phyloP scores from a whole-genome alignment of 2,797 vertebrate species.

The Acrocephalus scirpaceus region DNA sequence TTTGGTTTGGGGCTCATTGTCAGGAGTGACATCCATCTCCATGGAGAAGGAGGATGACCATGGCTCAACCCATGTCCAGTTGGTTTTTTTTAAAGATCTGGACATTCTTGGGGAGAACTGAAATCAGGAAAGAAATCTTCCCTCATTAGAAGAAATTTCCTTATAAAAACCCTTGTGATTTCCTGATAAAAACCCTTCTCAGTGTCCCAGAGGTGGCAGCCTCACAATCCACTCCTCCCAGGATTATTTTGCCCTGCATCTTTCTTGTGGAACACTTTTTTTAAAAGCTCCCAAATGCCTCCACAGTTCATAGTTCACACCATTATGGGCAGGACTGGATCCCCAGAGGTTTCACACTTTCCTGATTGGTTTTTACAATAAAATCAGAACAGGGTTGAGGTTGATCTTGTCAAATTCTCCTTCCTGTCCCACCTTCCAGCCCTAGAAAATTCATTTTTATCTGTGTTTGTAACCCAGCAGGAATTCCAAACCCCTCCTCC shows the following conservation, averaged over 20 bases:
- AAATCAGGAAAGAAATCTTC: neutral
- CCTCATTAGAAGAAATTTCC: neutral
- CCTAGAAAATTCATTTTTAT: neutral
- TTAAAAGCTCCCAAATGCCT: neutral
- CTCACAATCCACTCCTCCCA: neutral
- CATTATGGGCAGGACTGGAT: neutral
- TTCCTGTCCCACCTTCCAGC: neutral
- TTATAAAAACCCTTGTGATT: neutral
- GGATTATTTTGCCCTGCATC: neutral
- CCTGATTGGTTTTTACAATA: neutral
- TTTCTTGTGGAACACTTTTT: neutral
- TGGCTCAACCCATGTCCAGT: neutral
- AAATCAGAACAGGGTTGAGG: neutral
- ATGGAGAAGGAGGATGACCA: rapidly evolving
- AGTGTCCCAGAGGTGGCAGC: neutral
- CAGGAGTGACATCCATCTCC: neutral
- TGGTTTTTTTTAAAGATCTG: neutral
- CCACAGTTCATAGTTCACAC: neutral
- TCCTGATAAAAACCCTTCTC: neutral
- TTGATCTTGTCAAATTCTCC: neutral
- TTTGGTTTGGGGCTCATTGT: neutral
- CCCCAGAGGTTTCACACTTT: neutral
- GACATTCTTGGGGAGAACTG: neutral
- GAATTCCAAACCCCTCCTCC: neutral
- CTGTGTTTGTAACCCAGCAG: neutral